Base-by-base conservation (phyloP, 1,140 invertebrate genomes). In the Agraylea sexmaculata region DNA sequence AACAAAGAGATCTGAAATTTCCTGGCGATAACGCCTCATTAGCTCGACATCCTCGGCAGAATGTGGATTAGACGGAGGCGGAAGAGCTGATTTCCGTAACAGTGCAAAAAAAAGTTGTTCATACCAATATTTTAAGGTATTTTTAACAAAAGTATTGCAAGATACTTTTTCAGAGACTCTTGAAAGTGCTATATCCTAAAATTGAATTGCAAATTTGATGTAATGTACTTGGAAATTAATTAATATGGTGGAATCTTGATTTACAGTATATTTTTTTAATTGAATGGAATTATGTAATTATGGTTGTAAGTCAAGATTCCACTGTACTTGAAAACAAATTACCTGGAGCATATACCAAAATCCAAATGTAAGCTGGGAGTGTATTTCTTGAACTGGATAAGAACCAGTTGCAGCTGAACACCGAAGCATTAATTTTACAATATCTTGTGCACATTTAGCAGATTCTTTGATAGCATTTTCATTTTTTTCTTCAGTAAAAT, bases 311-410 rank as follows among this genome's bases (percentile, higher is more conserved):
- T n/a, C n/a, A n/a, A n/a, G n/a, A n/a, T n/a, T n/a, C n/a, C n/a
- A n/a, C n/a, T n/a, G n/a, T n/a, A n/a, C 17, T 16, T 20, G 8
- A 6, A 20, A 15, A 4, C 5, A 10, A 40, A 27, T 42, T 57
- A 80, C 79, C 69, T 93, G 88, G 21, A 94, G 62, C 31, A 80
- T 78, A 57, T 86, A 93, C 90, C 90, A 95, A 59, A 93, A 88
- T 1, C 81, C 79, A 60, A 93, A 82, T 1, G 87, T 75, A 46
- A 90, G 69, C 31, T 79, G 81, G 55, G 86, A 90, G 35, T 78
- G 75, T 0, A 72, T 80, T 62, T 92, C 89, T 53, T 92, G 81
- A 2, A 80, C 69, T 0, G 87, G 87, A 67, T 85, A 91, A 40
- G 80, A 70, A 0, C 87, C 86, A 11, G 82, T 78, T 40, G 84